Base-by-base conservation (phyloP, 2,888 invertebrate species). In the Eulithis testata region DNA sequence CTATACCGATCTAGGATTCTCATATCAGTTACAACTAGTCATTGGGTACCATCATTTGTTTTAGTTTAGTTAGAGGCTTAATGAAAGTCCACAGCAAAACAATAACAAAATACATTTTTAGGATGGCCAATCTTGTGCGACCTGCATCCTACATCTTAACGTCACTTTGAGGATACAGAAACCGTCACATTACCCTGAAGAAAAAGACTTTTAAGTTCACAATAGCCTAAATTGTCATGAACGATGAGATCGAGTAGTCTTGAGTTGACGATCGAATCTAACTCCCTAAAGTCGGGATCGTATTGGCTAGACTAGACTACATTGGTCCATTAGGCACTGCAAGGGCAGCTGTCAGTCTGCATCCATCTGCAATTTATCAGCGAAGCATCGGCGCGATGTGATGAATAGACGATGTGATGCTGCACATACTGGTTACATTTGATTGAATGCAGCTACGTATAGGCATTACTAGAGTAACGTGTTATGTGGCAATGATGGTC, bases 361-460 rank as follows among this genome's bases (percentile, higher is more conserved):
- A 70, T 77, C 71, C 66, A 68, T 68, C 65, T 64, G 77, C 74
- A 76, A 77, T 78, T 74, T 77, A 73, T 77, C 78, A 77, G 64
- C 63, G 71, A 69, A 59, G 57, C 72, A 74, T 70, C 65, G 66
- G 40, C 58, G 50, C 66, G 63, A 49, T 2, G 50, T 44, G 31
- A 54, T 55, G 55, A 55, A 54, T 54, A 40, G 54, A 54, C 54
- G 31, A 51, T 53, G 58, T 49, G 52, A 37, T 37, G 40, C 49
- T 14, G 49, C 6, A 11, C 8, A 37, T 49, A 58, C 57, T 58
- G 11, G 36, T 44, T 57, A 56, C 11, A 37, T 37, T 11, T 11
- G 9, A 37, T 40, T 40, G 3, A 8, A 40, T 8, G 40, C 47
- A 43, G 37, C 8, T 52, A 37, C 49, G 49, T 21, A 49, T 21